phyloP scores from a whole-genome alignment of 2,888 invertebrate genomes.

The Sinhomidia bicolor region DNA sequence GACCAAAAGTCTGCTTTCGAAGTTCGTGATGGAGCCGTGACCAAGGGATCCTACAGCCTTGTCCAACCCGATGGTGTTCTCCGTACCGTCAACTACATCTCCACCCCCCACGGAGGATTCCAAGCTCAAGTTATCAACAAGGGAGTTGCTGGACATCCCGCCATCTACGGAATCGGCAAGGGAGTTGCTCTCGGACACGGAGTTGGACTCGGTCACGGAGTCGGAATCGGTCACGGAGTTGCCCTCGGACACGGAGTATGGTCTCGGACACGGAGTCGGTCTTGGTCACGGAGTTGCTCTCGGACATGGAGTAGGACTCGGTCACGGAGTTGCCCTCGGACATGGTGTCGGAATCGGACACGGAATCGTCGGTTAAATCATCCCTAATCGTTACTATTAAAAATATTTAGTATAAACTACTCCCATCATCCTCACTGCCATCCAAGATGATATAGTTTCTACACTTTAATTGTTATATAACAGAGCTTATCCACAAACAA shows the following conservation, averaged over 20 bases:
- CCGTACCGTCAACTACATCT: conserved; percentile 50
- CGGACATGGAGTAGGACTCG: neutral
- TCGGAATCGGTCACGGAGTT: too few species aligned
- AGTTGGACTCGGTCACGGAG: conserved; percentile 4
- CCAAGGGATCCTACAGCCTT: conserved; percentile 54
- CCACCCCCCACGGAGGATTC: conserved; percentile 65
- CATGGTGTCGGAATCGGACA: neutral
- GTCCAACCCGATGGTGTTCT: conserved; percentile 67
- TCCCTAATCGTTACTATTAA: neutral
- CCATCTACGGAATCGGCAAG: conserved; percentile 32
- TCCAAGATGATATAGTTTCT: neutral
- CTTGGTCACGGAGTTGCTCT: neutral
- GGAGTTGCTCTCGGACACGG: conserved; percentile 10
- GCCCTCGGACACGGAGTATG: too few species aligned
- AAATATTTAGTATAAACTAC: neutral
- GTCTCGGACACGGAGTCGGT: too few species aligned
- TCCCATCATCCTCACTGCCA: neutral
- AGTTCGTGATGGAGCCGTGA: conserved; percentile 67
- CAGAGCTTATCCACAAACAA: neutral
- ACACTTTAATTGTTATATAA: neutral
- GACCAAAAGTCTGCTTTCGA: conserved; percentile 67
- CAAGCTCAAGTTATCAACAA: conserved; percentile 75
- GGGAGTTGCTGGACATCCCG: conserved; percentile 68
- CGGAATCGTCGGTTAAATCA: conserved; percentile 33
- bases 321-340: too few species aligned